Conservation (phyloP, 2,888 invertebrate genomes). For the Euclidia mi region DNA sequence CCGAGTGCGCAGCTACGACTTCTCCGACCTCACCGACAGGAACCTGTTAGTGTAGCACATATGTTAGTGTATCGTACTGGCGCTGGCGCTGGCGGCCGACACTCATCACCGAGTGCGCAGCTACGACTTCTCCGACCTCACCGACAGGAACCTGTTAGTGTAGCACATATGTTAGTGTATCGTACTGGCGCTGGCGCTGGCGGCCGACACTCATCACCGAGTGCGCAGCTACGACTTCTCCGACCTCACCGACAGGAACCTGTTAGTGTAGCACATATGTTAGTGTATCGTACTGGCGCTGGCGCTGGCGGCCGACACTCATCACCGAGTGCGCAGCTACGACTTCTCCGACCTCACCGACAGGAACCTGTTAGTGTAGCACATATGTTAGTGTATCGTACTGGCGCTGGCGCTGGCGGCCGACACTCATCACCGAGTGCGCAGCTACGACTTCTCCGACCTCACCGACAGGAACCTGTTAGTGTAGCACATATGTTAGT, state of each 20-base stretch:
- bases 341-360: constrained; percentile 1
- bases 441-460: neutral
- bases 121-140: constrained; percentile 1
- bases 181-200: no score
- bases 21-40: neutral
- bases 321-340: neutral
- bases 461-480: neutral
- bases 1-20: neutral
- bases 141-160: neutral
- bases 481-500: neutral
- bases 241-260: constrained; percentile 1
- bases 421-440: neutral
- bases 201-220: neutral
- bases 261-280: neutral
- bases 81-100: neutral
- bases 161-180: no score
- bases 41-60: neutral
- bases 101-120: neutral
- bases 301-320: neutral
- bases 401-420: no score
- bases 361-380: neutral
- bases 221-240: neutral
- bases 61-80: no score
- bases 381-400: no score
- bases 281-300: no score